Base-by-base conservation (phyloP, 2,797 vertebrate species). In the Chrosomus eos region DNA sequence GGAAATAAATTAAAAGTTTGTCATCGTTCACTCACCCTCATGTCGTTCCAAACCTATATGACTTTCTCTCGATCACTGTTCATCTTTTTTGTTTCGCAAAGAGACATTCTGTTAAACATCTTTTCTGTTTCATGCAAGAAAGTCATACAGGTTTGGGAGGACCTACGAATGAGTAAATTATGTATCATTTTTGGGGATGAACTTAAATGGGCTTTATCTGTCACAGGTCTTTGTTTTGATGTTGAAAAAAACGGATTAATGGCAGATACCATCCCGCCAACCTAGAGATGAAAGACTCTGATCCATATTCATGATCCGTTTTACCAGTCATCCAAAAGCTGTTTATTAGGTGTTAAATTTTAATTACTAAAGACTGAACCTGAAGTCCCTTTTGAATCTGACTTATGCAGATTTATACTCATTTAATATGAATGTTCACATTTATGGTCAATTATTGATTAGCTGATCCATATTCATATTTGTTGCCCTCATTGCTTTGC, bases 241-340 rank as follows among this genome's bases (percentile, higher is more conserved):
- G 45, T 55, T 81, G 16, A 16, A 10, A 78, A 78, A 62, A 66
- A n/a, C 0, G 0, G 36, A 64, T 26, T 66, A 45, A 51, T 38
- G 43, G 8, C 33, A 36, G 48, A 72, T 7, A 14, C 48, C 64
- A 23, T 19, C 31, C 31, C 23, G 38, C 33, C 19, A 71, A 40
- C 26, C 53, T 26, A 6, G 53, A 84, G 66, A 84, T 79, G 3
- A 79, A 84, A 79, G 66, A 79, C 75, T 40, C 33, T 64, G 67
- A 84, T 71, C 38, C 40, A 85, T 64, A 85, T 85, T 72, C 66
- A 84, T 79, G 26, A 71, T 18, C 83, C 1, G 33, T 58, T 73
- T 67, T 28, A 81, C 33, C 80, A 33, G 23, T 72, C 51, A 28
- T 55, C 18, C 53, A 31, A 60, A 83, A 68, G 16, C 48, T 67